Percentiles rank a stretch among this genome's conserved stretches.
phyloP scores from a whole-genome alignment of 2,113 vertebrate genomes.

The Nesogale talazaci region DNA sequence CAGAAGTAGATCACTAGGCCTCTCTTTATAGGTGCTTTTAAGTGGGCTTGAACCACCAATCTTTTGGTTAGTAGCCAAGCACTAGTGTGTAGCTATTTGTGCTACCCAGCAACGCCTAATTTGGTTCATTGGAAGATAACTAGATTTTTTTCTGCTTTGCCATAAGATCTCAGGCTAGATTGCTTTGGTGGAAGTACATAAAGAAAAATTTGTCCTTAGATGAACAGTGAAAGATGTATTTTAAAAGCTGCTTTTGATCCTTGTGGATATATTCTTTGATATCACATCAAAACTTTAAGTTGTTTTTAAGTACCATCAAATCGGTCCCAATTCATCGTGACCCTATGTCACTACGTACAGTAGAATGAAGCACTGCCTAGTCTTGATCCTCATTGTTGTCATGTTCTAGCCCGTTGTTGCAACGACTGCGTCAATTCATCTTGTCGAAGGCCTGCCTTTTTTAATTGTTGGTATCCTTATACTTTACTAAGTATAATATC shows the following conservation, averaged over 20 bases:
- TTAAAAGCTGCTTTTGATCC: conserved; percentile 34
- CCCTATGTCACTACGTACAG: too few relatives aligned
- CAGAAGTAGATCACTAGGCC: too few relatives aligned
- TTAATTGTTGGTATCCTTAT: too few relatives aligned
- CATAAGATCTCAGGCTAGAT: conserved; percentile 4
- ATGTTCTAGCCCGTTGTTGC: too few relatives aligned
- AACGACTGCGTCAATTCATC: too few relatives aligned
- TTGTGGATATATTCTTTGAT: conserved; percentile 12
- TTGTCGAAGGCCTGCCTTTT: too few relatives aligned
- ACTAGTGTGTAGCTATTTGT: background rate
- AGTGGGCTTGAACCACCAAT: background rate
- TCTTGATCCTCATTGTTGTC: too few relatives aligned
- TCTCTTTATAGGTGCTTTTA: background rate
- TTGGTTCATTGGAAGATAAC: background rate
- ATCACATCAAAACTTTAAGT: conserved; percentile 14
- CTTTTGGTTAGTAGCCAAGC: background rate
- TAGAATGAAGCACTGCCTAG: too few relatives aligned
- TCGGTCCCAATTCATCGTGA: too few relatives aligned
- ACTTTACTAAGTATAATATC: too few relatives aligned
- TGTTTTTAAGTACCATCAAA: conserved; percentile 22
- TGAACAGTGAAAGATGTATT: conserved; percentile 25
- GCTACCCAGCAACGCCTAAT: background rate
- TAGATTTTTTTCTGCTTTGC: background rate
- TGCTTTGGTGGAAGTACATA: background rate
- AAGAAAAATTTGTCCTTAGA: conserved; percentile 23